Percentiles rank a stretch among this genome's conserved stretches.
Evolutionary conservation across 2,113 vertebrate species (phyloP).

Genomic region (Pantherophis guttatus): DNA sequence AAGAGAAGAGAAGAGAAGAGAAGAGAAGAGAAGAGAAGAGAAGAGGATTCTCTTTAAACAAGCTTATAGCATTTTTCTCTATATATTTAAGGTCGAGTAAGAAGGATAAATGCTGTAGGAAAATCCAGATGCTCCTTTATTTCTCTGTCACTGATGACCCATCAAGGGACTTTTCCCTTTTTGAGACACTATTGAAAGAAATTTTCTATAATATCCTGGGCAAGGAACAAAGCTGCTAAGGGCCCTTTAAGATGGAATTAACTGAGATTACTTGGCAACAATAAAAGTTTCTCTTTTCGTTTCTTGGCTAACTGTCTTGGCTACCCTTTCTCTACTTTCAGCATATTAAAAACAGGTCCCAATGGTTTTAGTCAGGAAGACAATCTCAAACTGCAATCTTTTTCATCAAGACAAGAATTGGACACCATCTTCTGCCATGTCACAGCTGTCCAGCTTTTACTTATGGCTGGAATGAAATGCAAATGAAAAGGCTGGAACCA

Average conservation of each 20-base stretch:
- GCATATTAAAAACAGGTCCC: slow-evolving; percentile 41
- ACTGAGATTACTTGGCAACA: slow-evolving; percentile 36
- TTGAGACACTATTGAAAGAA: slow-evolving; percentile 48
- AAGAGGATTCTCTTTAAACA: neutral
- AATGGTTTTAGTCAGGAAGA: slow-evolving; percentile 34
- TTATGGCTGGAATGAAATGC: neutral
- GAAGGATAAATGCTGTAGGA: slow-evolving; percentile 22
- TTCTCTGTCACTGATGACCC: slow-evolving; percentile 39
- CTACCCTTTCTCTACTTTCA: slow-evolving; percentile 39
- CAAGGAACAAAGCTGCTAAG: slow-evolving; percentile 54
- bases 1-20: no score
- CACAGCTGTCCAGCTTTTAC: neutral
- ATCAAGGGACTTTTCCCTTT: slow-evolving; percentile 40
- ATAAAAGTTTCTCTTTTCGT: slow-evolving; percentile 43
- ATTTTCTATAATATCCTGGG: slow-evolving; percentile 32
- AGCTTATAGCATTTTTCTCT: neutral
- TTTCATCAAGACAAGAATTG: neutral
- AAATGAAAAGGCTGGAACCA: neutral
- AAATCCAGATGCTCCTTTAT: slow-evolving; percentile 39
- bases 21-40: neutral
- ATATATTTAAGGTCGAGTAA: slow-evolving; percentile 11
- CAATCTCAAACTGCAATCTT: slow-evolving; percentile 9
- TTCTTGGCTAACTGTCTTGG: neutral
- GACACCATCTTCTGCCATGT: neutral
- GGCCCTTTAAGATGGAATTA: slow-evolving; percentile 56